phyloP scores from a whole-genome alignment of 2,888 invertebrate species.

The Leptinotarsa haldemani region DNA sequence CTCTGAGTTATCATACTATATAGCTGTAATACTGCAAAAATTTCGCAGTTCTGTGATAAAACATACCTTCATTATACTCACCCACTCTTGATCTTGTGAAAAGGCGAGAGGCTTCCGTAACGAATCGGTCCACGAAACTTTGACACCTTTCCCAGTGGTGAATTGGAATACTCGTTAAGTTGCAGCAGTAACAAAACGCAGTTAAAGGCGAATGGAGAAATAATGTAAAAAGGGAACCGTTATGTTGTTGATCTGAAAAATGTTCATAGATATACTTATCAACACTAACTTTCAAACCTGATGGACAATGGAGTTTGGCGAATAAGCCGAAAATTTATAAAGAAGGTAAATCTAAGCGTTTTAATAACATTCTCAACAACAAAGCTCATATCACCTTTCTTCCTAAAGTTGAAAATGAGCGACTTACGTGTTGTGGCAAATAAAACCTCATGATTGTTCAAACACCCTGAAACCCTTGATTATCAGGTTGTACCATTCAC shows the following conservation, averaged over 20 bases:
- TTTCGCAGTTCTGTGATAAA: background rate
- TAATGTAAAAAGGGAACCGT: conserved; percentile 93
- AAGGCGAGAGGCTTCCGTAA: conserved; percentile 87
- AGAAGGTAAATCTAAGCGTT: no score
- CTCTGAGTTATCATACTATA: background rate
- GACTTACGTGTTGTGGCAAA: no score
- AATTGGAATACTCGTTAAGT: conserved; percentile 85
- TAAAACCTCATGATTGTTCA: no score
- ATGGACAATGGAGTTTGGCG: background rate
- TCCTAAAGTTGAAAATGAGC: no score
- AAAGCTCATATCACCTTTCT: no score
- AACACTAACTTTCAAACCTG: background rate
- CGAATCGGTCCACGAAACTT: conserved; percentile 87
- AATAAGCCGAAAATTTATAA: no score
- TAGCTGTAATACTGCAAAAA: background rate
- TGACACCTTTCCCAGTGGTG: conserved; percentile 93
- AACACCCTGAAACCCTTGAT: no score
- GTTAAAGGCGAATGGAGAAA: conserved; percentile 95
- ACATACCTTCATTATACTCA: conserved; percentile 67
- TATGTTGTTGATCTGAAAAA: conserved; percentile 79
- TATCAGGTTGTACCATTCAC: no score
- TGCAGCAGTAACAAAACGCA: conserved; percentile 91
- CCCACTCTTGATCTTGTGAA: conserved; percentile 86
- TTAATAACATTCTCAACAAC: no score
- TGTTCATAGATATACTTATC: background rate